Evolutionary conservation across 1,140 invertebrate genomes (phyloP).

Genomic region (Apis laboriosa): DNA sequence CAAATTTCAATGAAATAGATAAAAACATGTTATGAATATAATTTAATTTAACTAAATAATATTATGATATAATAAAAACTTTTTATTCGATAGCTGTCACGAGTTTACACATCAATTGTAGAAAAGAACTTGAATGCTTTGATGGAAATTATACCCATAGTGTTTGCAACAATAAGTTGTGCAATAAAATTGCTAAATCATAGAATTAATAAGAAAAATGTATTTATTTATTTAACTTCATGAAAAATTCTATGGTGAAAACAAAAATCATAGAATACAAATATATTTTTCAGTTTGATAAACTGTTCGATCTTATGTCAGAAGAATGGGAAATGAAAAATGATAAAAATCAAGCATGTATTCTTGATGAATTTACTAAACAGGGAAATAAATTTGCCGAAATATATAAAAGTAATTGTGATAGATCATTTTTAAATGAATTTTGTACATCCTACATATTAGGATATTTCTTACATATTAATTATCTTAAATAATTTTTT

Average conservation of each 20-base stretch:
- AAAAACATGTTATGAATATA: neutral
- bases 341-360: neutral
- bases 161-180: neutral
- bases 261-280: too few species aligned
- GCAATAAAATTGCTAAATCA: slow-evolving; percentile 4
- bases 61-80: neutral
- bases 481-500: neutral
- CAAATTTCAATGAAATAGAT: neutral
- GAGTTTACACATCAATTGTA: neutral
- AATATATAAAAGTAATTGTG: slow-evolving; percentile 4
- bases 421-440: neutral
- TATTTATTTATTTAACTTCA: neutral
- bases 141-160: slow-evolving; percentile 14
- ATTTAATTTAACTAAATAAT: neutral
- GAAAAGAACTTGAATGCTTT: neutral
- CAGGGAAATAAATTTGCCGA: neutral
- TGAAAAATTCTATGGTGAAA: neutral
- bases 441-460: neutral
- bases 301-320: neutral
- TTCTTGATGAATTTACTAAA: neutral
- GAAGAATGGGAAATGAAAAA: neutral
- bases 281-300: neutral
- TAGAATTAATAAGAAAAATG: neutral
- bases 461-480: neutral
- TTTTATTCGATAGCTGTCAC: neutral